Base-by-base conservation (phyloP, 2,797 vertebrate genomes). In the Tragelaphus eurycerus region DNA sequence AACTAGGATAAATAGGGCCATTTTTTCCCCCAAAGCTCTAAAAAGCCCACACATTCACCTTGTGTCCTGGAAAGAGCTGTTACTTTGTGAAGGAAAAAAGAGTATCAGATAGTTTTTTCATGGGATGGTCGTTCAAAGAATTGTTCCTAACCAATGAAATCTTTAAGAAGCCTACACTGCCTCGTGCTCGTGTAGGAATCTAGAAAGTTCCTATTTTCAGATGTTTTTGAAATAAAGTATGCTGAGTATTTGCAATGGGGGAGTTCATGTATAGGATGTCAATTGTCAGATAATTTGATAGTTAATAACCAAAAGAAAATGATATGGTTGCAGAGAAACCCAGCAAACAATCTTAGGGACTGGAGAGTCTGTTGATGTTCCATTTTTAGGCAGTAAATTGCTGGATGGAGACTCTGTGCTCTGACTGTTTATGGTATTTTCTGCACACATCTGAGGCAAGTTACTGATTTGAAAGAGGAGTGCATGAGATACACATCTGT, bases 91-190 rank as follows among this genome's bases (percentile, higher is more conserved):
- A 88, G 78, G 57, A 59, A 67, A 31, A 54, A 21, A 54, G 25
- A 38, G 3, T 2, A 6, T 29, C 1, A 0, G 12, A 12, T 29
- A 16, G 19, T 1, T 54, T 90, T 91, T 74, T 48, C 55, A 1
- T 6, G 7, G 15, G 16, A 7, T 13, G 23, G 25, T n/a, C 34
- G 14, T 93, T 64, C 8, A 23, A 82, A 81, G 62, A 83, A 25
- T 31, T 15, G 1, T 67, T 55, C 23, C 54, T 38, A 10, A 4
- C 21, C 50, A 74, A 23, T 8, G 52, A 4, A 23, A 29, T 90
- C 34, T 64, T 62, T 34, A 2, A 50, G 76, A 50, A 19, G 46
- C 76, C 15, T 31, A 19, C 46, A 9, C 3, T 25, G 11, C n/a
- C 43, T 10, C 19, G 13, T 21, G 7, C 25, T 55, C 76, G 4